phyloP scores from a whole-genome alignment of 1,140 invertebrate species.

The Eupristina koningsbergeri region DNA sequence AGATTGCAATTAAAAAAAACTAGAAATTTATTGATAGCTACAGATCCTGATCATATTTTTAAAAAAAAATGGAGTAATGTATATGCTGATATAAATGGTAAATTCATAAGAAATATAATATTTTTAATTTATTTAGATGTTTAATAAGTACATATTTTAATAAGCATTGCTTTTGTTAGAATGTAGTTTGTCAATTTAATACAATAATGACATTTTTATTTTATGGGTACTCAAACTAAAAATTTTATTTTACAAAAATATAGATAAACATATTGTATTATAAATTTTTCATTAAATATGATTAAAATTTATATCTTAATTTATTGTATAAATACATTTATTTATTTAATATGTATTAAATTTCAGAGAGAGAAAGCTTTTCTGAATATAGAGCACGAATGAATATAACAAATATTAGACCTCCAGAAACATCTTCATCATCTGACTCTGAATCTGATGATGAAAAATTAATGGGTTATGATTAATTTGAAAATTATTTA shows the following conservation, averaged over 20 bases:
- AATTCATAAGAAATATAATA: background rate
- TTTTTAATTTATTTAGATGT: conserved; percentile 25
- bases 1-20: conserved; percentile 58
- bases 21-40: conserved; percentile 57
- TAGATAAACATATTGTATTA: no score
- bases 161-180: no score
- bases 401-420: conserved; percentile 57
- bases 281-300: no score
- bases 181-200: no score
- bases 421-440: conserved; percentile 57
- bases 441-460: conserved; percentile 63
- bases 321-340: no score
- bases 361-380: conserved; percentile 58
- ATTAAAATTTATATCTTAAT: no score
- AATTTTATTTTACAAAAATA: background rate
- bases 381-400: conserved; percentile 56
- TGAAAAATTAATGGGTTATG: conserved; percentile 53
- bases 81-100: conserved; percentile 38
- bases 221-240: no score
- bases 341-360: background rate
- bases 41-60: conserved; percentile 58
- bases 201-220: no score
- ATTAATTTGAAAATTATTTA: background rate
- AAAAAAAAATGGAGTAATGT: conserved; percentile 48
- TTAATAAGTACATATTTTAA: no score